Conservation (phyloP, 1,140 invertebrate species). For the Propsilocerus akamusi region DNA sequence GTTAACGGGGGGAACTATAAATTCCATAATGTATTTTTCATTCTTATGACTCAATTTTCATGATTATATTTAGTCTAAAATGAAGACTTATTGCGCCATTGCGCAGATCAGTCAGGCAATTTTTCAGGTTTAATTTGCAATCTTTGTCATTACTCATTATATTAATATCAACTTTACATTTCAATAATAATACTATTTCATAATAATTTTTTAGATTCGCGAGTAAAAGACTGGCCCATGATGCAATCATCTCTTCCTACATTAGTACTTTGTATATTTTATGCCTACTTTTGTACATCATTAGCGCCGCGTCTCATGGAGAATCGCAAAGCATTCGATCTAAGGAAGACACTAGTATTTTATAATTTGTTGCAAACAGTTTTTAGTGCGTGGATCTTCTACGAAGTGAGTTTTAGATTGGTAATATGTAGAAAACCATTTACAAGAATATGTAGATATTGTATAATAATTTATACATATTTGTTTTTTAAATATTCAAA, state of each 20-base stretch:
- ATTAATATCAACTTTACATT: too few relatives aligned
- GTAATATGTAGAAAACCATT: too few relatives aligned
- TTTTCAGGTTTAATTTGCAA: too few relatives aligned
- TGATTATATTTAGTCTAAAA: too few relatives aligned
- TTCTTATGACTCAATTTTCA: too few relatives aligned
- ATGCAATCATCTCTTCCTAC: constrained; percentile 85
- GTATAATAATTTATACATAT: constrained; percentile 7
- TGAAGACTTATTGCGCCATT: too few relatives aligned
- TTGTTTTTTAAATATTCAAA: constrained; percentile 34
- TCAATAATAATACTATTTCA: not conserved
- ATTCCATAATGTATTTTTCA: too few relatives aligned
- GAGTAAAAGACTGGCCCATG: constrained; percentile 78
- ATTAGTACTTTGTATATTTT: constrained; percentile 59
- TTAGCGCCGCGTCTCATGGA: constrained; percentile 78
- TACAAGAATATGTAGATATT: constrained; percentile 1
- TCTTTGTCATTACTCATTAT: too few relatives aligned
- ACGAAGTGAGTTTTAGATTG: constrained; percentile 44
- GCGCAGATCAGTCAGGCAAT: too few relatives aligned
- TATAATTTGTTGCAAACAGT: constrained; percentile 82
- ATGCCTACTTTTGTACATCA: constrained; percentile 67
- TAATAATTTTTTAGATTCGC: constrained; percentile 49
- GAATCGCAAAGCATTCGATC: constrained; percentile 71
- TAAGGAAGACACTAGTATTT: constrained; percentile 58
- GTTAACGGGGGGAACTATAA: too few relatives aligned
- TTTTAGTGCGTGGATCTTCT: constrained; percentile 83